These are phyloP conservation scores for Gavialis gangeticus DNA, from an alignment of 2,113 vertebrate species.

Conservation along the genomic window DNA sequence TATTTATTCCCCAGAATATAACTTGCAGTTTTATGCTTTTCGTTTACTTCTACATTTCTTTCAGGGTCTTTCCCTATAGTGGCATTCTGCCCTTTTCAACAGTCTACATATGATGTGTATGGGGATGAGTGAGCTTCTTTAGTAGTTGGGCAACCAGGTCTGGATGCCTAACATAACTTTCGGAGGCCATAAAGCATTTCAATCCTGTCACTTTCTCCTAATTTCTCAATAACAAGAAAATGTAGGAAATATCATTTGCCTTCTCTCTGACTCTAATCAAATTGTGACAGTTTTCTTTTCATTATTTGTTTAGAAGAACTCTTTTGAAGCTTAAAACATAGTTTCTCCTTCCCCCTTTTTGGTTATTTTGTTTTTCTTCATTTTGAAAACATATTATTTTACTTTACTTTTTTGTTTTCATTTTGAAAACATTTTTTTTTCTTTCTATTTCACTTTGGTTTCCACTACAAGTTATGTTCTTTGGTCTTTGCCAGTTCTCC, in stretches of 20 bases:
- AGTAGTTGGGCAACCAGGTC: neutral
- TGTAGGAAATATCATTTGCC: neutral
- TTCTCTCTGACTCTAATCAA: neutral
- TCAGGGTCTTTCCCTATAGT: neutral
- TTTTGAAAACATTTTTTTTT: neutral
- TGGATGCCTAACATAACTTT: neutral
- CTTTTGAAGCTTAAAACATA: neutral
- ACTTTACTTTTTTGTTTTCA: too few relatives aligned
- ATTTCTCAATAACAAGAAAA: conserved; percentile 16
- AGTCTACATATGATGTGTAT: fast-evolving
- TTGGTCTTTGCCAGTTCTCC: fast-evolving
- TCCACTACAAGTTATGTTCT: fast-evolving
- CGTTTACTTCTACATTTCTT: too few relatives aligned
- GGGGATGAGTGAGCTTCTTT: neutral
- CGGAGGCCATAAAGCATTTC: fast-evolving
- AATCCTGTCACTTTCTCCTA: conserved; percentile 23
- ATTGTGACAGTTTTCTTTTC: fast-evolving
- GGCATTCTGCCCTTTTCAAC: neutral
- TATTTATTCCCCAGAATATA: neutral
- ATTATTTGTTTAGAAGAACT: neutral
- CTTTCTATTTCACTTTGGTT: neutral
- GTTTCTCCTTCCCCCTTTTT: neutral
- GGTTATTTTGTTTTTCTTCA: neutral
- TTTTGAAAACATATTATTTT: neutral
- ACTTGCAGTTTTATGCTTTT: neutral